Conservation (phyloP, 1,140 invertebrate species). For the Phymastichus coffea region DNA sequence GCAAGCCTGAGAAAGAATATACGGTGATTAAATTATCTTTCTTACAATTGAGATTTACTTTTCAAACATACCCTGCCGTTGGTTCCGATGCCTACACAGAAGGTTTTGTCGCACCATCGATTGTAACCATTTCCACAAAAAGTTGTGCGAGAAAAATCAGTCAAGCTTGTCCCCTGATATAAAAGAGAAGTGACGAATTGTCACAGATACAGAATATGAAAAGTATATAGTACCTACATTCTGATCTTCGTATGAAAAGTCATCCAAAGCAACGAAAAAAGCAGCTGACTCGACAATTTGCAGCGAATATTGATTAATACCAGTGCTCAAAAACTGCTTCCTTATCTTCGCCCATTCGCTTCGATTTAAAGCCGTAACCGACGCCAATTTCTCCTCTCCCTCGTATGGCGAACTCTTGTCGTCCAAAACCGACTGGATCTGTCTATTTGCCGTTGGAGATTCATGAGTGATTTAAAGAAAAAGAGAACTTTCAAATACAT, state of each 20-base stretch:
- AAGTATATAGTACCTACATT: constrained; percentile 57
- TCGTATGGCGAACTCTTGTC: constrained; percentile 68
- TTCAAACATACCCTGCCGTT: constrained; percentile 88
- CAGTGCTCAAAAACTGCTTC: constrained; percentile 68
- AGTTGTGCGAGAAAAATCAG: constrained; percentile 81
- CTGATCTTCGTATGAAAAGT: constrained; percentile 82
- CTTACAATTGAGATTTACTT: too few relatives aligned
- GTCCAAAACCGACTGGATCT: constrained; percentile 90
- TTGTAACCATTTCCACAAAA: constrained; percentile 95
- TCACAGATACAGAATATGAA: not conserved
- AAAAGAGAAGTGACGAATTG: constrained; percentile 45
- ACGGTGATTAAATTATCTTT: constrained; percentile 14
- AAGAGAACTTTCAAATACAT: constrained; percentile 51
- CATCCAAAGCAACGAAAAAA: constrained; percentile 89
- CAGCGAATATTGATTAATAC: constrained; percentile 84
- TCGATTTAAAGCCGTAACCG: constrained; percentile 88
- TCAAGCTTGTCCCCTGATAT: constrained; percentile 76
- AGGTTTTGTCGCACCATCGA: constrained; percentile 99
- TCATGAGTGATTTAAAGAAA: too few relatives aligned
- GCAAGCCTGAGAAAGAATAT: too few relatives aligned
- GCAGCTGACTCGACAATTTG: constrained; percentile 92
- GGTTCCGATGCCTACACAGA: constrained; percentile 87
- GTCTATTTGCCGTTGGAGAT: too few relatives aligned
- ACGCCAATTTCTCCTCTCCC: constrained; percentile 86
- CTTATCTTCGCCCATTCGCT: constrained; percentile 86